These are phyloP conservation scores for Columba janthina DNA, from an alignment of 2,113 vertebrate species.

Conservation along the genomic window DNA sequence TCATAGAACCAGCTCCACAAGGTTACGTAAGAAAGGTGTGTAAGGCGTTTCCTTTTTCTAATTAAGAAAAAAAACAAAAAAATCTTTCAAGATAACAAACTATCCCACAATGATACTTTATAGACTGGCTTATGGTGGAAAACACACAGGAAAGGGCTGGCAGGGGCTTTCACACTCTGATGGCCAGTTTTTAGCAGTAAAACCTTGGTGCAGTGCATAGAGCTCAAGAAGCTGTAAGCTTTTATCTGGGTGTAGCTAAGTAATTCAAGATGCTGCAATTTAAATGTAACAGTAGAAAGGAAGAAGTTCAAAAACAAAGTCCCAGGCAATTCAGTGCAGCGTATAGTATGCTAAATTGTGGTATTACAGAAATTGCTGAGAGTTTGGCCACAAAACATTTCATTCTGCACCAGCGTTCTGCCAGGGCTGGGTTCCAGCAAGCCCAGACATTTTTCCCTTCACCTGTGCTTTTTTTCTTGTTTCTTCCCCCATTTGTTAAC, in stretches of 20 bases:
- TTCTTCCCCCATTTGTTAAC: neutral
- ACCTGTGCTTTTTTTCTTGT: constrained; percentile 6
- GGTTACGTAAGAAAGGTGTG: neutral
- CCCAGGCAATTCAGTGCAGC: constrained; percentile 9
- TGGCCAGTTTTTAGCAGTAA: neutral
- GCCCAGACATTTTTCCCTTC: neutral
- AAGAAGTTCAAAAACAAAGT: constrained; percentile 56
- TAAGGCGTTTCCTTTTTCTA: neutral
- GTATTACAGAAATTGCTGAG: constrained; percentile 17
- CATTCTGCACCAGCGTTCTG: neutral
- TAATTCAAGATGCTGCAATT: constrained; percentile 62
- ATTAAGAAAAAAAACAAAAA: neutral
- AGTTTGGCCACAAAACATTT: constrained; percentile 14
- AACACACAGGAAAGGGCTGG: neutral
- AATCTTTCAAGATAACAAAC: neutral
- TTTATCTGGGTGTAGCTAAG: constrained; percentile 56
- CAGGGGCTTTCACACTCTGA: neutral
- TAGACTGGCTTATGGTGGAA: neutral
- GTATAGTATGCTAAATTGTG: constrained; percentile 24
- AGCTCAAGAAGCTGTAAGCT: constrained; percentile 12
- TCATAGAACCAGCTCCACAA: neutral
- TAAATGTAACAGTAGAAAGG: constrained; percentile 59
- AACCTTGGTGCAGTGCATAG: neutral
- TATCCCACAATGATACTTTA: neutral
- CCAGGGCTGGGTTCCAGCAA: constrained; percentile 12